Base-by-base conservation (phyloP, 2,113 vertebrate species). In the Stegastes partitus region DNA sequence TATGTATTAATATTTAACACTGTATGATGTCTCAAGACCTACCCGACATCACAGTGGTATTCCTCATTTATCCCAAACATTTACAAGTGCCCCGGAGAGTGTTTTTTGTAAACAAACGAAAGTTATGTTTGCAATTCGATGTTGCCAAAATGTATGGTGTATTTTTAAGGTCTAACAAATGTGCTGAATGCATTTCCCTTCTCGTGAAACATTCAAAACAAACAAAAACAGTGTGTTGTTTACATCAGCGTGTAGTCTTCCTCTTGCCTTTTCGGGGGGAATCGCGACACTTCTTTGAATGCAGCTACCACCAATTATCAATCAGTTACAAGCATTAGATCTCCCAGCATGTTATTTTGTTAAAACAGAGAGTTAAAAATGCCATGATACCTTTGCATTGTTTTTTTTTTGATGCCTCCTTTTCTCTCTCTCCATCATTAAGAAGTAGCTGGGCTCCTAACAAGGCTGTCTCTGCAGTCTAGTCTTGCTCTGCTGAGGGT, bases 401-500 rank as follows among this genome's bases (percentile, higher is more conserved):
- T n/a, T 42, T 34, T 34, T 1, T 34, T 34, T 45, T 57, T n/a
- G 2, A 26, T 57, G 5, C 44, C 11, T 15, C 15, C 31, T 34
- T 34, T 42, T 42, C 39, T 42, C 14, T 42, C 14, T 15, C 39
- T 50, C 19, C 9, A 19, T 53, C 49, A 81, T 79, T 74, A 70
- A 66, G 49, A 70, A 75, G 51, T 21, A 54, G 56, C 42, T 49
- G 22, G 57, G 11, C 56, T 65, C 45, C 53, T 63, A 65, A 77
- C 15, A 74, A 61, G 31, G 19, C 49, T 10, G 31, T 68, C 56
- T 73, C 39, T 50, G 28, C 42, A 21, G 10, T 74, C 8, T 3
- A 61, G 34, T 53, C 12, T 67, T 5, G 51, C 18, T 25, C 54
- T 31, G 26, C n/a, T 56, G 58, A 69, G 28, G 19, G 53, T 64